A percentile compares a stretch with the other conserved stretches of the same genome.
Evolutionary conservation across 1,140 invertebrate species (phyloP).

Genomic region (Procambarus virginalis): DNA sequence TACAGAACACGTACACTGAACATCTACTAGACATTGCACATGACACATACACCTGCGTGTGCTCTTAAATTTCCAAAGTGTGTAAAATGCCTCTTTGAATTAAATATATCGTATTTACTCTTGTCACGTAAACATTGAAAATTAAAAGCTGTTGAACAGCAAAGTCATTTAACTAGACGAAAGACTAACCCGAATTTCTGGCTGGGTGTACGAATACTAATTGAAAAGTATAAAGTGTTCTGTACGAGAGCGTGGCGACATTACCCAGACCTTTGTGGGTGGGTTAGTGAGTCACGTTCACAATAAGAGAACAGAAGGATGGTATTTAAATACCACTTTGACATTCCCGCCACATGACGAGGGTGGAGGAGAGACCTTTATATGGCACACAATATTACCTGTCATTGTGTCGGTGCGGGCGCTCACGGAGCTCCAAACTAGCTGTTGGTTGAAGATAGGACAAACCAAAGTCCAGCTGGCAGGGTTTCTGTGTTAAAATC

Average conservation of each 20-base stretch:
- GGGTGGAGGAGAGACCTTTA: neutral
- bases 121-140: too few species aligned
- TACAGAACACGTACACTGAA: too few species aligned
- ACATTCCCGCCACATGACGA: conserved; percentile 41
- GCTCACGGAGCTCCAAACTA: neutral
- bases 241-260: neutral
- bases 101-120: too few species aligned
- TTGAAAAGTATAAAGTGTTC: too few species aligned
- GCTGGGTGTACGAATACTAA: too few species aligned
- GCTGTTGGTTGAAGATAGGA: neutral
- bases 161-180: too few species aligned
- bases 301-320: conserved; percentile 10
- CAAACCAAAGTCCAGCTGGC: neutral
- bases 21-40: too few species aligned
- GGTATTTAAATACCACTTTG: conserved; percentile 56
- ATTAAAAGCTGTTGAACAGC: too few species aligned
- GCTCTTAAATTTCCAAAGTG: too few species aligned
- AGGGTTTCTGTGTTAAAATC: conserved; percentile 31
- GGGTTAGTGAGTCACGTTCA: neutral
- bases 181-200: too few species aligned
- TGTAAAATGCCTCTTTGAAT: too few species aligned
- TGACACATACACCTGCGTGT: too few species aligned
- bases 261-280: neutral
- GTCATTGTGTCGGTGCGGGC: conserved; percentile 25
- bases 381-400: conserved; percentile 2